Base-by-base conservation (phyloP, 92 coral and sea anemone genomes). In the Phenganax stokvisi region DNA sequence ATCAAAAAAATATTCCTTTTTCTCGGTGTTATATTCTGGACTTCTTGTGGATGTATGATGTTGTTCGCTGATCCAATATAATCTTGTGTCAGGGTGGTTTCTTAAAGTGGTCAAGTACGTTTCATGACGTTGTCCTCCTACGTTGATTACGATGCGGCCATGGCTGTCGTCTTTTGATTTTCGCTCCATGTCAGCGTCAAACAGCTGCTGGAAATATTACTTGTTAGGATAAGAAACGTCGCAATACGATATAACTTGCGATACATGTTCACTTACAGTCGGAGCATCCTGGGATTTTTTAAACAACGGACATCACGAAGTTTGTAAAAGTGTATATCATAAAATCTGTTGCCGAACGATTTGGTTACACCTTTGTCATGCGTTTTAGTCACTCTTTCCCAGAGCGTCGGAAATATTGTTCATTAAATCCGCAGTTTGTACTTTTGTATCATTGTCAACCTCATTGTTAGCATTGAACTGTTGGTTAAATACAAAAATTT, bases 21-120 rank as follows among this genome's bases (percentile, higher is more conserved):
- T 87, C 10, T 88, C 77, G 1, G 96, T 59, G 79, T 90, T 97
- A 51, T 88, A 94, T 64, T 94, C 96, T 0, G 90, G 87, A 10
- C 89, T 83, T 55, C 88, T 87, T 4, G 90, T 89, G 7, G 88
- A 85, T 28, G 96, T 87, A 61, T 92, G 91, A 53, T 79, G 83
- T 57, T 89, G 92, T 73, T 94, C 98, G 67, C 92, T 87, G 71
- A 94, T 87, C 88, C 89, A 85, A 69, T 69, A 94, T 11, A 94
- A 91, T 62, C 98, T 74, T n/a, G 98, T 91, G 71, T 94, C 98
- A 11, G 98, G 98, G 37, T 92, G 92, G 56, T 88, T 94, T 77
- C 87, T 85, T 28, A 94, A 77, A 7, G 98, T 94, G 62, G 96
- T 90, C 29, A 94, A 65, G 71, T 85, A 92, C 0, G 98, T 92